Percentiles rank a stretch among this genome's conserved stretches.
These are phyloP conservation scores for Dendrocincla tyrannina DNA, from an alignment of 2,797 vertebrate species.

Conservation along the genomic window DNA sequence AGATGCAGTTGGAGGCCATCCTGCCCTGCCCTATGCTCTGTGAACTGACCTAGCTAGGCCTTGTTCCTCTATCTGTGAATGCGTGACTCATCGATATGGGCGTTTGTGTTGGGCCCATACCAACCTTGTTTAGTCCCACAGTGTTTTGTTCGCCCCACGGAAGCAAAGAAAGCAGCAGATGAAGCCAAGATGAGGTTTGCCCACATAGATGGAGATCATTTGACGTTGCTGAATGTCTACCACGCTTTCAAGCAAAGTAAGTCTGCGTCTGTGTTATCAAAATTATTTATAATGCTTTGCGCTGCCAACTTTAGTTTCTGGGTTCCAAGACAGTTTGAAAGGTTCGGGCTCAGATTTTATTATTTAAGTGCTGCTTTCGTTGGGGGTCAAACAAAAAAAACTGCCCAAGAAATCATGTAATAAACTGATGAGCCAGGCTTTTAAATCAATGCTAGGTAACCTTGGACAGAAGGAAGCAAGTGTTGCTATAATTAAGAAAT, in stretches of 20 bases:
- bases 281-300: neutral
- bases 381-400: neutral
- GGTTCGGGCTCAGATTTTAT: neutral
- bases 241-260: conserved; percentile 99
- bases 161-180: conserved; percentile 98
- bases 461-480: conserved; percentile 24
- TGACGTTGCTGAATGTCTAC: conserved; percentile 99
- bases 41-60: conserved; percentile 95
- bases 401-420: neutral
- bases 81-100: conserved; percentile 99
- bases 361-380: neutral
- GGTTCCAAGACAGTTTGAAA: neutral
- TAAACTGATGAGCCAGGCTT: neutral
- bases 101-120: conserved; percentile 99
- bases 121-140: conserved; percentile 99
- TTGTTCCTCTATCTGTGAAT: conserved; percentile 96
- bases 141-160: conserved; percentile 99
- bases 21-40: conserved; percentile 90
- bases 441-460: neutral
- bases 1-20: conserved; percentile 88
- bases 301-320: neutral
- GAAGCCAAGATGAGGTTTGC: conserved; percentile 99
- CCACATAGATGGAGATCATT: conserved; percentile 99
- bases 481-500: neutral
- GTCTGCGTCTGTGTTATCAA: conserved; percentile 41